Conservation (phyloP, 2,113 vertebrate species). For the Pycnonotus jocosus region DNA sequence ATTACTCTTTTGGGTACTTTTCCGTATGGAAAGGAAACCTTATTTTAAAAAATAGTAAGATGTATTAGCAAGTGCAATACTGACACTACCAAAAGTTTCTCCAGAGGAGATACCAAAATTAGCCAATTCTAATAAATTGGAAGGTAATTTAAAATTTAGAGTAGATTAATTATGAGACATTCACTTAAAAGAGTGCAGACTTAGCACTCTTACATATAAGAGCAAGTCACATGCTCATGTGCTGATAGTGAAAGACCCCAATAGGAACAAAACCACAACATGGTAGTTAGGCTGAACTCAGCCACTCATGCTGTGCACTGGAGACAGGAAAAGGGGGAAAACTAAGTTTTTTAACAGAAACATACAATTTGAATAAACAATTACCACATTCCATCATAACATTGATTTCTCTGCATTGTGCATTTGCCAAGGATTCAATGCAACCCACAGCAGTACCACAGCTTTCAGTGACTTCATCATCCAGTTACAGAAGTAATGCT, state of each 20-base stretch:
- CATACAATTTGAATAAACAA: not conserved
- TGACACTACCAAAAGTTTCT: not conserved
- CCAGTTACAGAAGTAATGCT: not conserved
- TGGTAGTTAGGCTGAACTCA: not conserved
- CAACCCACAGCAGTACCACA: not conserved
- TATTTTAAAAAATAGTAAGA: not conserved
- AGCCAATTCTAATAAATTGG: slow-evolving; percentile 34
- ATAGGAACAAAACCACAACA: not conserved
- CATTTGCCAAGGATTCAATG: not conserved
- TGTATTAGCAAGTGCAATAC: not conserved
- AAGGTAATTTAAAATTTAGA: not conserved
- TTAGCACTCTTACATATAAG: not conserved
- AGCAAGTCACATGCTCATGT: not conserved
- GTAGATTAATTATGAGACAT: not conserved
- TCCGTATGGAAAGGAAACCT: not conserved
- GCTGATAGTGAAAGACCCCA: not conserved
- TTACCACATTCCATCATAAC: not conserved
- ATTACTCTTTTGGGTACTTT: not conserved
- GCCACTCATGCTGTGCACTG: not conserved
- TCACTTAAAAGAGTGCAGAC: not conserved
- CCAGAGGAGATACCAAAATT: slow-evolving; percentile 6
- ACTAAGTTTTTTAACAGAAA: not conserved
- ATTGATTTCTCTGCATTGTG: not conserved
- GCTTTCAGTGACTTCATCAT: not conserved
- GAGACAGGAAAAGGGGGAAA: not conserved